Conservation (phyloP, 92 coral and sea anemone genomes). For the Palythoa grandis region DNA sequence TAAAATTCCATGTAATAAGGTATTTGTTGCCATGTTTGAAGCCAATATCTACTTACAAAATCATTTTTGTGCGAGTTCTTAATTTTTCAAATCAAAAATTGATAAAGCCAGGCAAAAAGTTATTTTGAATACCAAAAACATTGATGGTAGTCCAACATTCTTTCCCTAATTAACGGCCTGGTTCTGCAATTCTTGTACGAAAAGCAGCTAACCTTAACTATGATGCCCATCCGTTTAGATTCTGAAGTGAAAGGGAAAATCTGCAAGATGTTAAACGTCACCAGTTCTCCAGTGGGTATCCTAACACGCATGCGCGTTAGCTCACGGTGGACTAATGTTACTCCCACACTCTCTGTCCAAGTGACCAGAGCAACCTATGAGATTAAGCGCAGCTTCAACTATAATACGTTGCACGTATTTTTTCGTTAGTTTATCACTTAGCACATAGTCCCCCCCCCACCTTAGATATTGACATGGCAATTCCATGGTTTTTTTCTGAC, state of each 20-base stretch:
- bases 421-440: neutral
- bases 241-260: slow-evolving; percentile 98
- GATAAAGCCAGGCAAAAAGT: too few species aligned
- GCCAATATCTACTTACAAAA: too few species aligned
- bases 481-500: too few species aligned
- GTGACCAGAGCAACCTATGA: slow-evolving; percentile 95
- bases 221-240: slow-evolving; percentile 94
- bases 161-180: too few species aligned
- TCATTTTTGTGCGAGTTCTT: too few species aligned
- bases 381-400: neutral
- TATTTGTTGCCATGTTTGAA: too few species aligned
- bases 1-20: too few species aligned
- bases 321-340: slow-evolving; percentile 87
- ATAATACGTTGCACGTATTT: neutral
- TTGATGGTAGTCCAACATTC: too few species aligned
- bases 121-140: too few species aligned
- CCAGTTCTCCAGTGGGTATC: slow-evolving; percentile 81
- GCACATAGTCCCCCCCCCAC: neutral
- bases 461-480: too few species aligned
- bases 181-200: too few species aligned
- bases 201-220: slow-evolving; percentile 75
- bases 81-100: too few species aligned
- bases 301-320: slow-evolving; percentile 85
- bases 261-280: slow-evolving; percentile 84
- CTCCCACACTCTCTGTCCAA: slow-evolving; percentile 95